Base-by-base conservation (phyloP, 2,113 vertebrate species). In the Corythaixoides concolor region DNA sequence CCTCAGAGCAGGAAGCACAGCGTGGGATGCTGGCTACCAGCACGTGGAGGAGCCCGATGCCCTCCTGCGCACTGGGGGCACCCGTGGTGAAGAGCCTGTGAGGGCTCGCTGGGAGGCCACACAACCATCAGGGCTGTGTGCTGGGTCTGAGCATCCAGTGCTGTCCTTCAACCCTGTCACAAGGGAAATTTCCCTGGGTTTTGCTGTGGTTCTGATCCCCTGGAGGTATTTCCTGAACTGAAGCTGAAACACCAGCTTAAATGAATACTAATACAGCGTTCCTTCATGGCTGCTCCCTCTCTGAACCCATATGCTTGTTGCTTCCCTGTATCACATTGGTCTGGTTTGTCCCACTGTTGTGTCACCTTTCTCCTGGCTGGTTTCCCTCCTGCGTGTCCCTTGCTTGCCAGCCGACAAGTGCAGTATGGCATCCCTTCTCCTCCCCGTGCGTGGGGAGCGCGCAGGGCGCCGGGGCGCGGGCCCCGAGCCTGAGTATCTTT, bases 21-120 rank as follows among this genome's bases (percentile, higher is more conserved):
- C 1, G 28, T 12, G 28, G 39, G 19, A 9, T 9, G n/a, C 15
- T 1, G 6, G n/a, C 39, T n/a, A 3, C 49, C 22, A 19, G 33
- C n/a, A 6, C 0, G 8, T 6, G 12, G 41, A 26, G 32, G 7
- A 39, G 30, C 26, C 13, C 4, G 0, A 6, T 8, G 33, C 18
- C 27, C 7, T 33, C 37, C 73, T 21, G 35, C 52, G 53, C 35
- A 6, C 7, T 6, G 10, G 26, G 14, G 14, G 7, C 32, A 43
- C 37, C n/a, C 35, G 45, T 2, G 11, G 37, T 8, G 35, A 30
- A 21, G 20, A 32, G 32, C 32, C 55, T 23, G 33, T 1, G 33
- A 8, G 47, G 32, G 47, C 21, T 28, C 2, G 21, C 18, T 5
- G 12, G 60, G 50, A 56, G 41, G 22, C n/a, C 7, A 5, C 8